Evolutionary conservation across 2,888 invertebrate species (phyloP).

Genomic region (Eristalis pertinax): DNA sequence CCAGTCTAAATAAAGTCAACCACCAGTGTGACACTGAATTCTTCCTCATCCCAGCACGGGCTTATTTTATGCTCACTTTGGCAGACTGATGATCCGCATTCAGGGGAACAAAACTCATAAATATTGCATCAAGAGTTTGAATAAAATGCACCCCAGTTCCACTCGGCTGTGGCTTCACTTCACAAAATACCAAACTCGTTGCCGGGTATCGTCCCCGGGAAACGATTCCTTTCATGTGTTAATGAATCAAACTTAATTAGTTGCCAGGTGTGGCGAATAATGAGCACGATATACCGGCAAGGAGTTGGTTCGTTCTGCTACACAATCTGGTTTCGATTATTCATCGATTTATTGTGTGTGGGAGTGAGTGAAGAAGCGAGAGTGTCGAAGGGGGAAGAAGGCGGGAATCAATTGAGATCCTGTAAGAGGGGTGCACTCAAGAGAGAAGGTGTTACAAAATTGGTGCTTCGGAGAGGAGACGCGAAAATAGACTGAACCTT

Average conservation of each 20-base stretch:
- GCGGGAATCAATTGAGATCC: background rate
- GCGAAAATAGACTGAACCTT: background rate
- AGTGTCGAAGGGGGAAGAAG: background rate
- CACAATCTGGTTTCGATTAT: slow-evolving; percentile 2
- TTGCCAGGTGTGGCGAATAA: slow-evolving; percentile 17
- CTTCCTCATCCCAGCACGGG: background rate
- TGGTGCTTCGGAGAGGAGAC: background rate
- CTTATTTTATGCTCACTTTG: background rate
- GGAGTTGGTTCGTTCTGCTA: background rate
- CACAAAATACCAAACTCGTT: background rate
- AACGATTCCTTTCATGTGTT: slow-evolving; percentile 18
- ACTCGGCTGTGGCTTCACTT: background rate
- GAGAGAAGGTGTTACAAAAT: background rate
- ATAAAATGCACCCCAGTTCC: slow-evolving; percentile 3
- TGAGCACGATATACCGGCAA: background rate
- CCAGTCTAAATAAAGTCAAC: background rate
- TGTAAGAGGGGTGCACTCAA: background rate
- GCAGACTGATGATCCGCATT: background rate
- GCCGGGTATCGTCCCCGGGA: background rate
- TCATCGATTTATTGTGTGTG: slow-evolving; percentile 1
- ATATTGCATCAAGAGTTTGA: slow-evolving; percentile 21
- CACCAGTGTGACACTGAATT: background rate
- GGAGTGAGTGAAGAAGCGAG: no score
- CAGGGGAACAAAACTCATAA: slow-evolving; percentile 1
- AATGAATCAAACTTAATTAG: slow-evolving; percentile 38